Evolutionary conservation across 1,140 invertebrate genomes (phyloP).

Genomic region (Ceratosolen fusciceps): DNA sequence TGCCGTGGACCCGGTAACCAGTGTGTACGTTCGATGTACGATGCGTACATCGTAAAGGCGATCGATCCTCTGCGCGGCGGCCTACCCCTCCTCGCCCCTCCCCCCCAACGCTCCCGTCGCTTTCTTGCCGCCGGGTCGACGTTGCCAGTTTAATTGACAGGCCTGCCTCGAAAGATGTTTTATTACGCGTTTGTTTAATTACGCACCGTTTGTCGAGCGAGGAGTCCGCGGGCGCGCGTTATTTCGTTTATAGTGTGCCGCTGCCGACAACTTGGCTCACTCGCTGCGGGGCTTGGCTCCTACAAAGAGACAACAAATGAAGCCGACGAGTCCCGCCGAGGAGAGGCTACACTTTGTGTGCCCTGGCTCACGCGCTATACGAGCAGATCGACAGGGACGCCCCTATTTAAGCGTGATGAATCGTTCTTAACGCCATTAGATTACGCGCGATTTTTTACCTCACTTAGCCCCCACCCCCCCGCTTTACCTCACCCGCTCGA

Average conservation of each 20-base stretch:
- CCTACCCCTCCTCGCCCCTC: neutral
- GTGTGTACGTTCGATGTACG: too few species aligned
- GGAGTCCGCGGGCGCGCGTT: neutral
- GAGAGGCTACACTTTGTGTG: neutral
- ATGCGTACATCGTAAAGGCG: too few species aligned
- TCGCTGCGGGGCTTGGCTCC: neutral
- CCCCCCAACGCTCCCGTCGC: neutral
- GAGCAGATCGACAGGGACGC: neutral
- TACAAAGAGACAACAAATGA: conserved; percentile 8
- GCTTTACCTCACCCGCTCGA: neutral
- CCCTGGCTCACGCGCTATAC: neutral
- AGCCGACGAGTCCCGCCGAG: neutral
- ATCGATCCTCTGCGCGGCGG: too few species aligned
- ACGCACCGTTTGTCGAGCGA: conserved; percentile 42
- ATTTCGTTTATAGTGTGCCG: conserved; percentile 41
- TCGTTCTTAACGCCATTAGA: conserved; percentile 6
- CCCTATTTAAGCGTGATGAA: conserved; percentile 13
- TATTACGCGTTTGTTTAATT: conserved; percentile 52
- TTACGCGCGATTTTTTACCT: neutral
- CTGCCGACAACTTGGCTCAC: neutral
- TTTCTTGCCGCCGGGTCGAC: neutral
- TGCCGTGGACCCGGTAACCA: neutral
- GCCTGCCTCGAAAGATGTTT: conserved; percentile 45
- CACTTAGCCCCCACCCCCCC: neutral
- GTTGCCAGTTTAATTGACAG: conserved; percentile 46